Percentiles rank a stretch among this genome's conserved stretches.
These are phyloP conservation scores for Caiman crocodilus DNA, from an alignment of 2,797 vertebrate species.

Conservation along the genomic window DNA sequence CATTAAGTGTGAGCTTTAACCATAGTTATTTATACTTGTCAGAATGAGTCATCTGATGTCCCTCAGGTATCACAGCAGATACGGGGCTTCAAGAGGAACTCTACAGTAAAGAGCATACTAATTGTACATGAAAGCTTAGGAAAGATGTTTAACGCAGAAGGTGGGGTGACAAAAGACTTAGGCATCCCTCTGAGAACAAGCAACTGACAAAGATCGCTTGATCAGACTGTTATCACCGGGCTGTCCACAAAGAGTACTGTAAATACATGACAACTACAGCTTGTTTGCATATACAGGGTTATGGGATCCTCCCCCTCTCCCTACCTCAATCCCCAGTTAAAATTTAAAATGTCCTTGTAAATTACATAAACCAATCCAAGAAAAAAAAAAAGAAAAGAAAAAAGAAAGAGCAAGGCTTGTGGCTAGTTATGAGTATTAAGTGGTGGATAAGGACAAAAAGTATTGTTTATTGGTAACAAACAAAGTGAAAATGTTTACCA, in stretches of 20 bases:
- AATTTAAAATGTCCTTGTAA: background rate
- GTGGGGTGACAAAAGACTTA: background rate
- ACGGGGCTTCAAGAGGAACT: background rate
- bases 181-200: background rate
- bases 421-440: background rate
- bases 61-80: background rate
- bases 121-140: background rate
- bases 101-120: background rate
- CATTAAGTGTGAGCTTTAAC: background rate
- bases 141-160: background rate
- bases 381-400: background rate
- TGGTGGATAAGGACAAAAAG: slow-evolving; percentile 13
- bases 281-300: too few species aligned
- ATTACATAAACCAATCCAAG: too few species aligned
- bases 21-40: background rate
- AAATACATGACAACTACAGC: too few species aligned
- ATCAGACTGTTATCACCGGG: background rate
- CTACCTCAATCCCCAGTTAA: too few species aligned
- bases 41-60: background rate
- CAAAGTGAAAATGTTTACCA: slow-evolving; percentile 16
- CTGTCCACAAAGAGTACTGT: background rate
- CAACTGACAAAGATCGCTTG: background rate
- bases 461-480: background rate
- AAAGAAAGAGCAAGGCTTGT: background rate
- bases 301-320: too few species aligned